Evolutionary conservation across 2,888 invertebrate genomes (phyloP), one percentile per base, ranked within the genome.

Genomic region (Choristoneura rosaceana): DNA sequence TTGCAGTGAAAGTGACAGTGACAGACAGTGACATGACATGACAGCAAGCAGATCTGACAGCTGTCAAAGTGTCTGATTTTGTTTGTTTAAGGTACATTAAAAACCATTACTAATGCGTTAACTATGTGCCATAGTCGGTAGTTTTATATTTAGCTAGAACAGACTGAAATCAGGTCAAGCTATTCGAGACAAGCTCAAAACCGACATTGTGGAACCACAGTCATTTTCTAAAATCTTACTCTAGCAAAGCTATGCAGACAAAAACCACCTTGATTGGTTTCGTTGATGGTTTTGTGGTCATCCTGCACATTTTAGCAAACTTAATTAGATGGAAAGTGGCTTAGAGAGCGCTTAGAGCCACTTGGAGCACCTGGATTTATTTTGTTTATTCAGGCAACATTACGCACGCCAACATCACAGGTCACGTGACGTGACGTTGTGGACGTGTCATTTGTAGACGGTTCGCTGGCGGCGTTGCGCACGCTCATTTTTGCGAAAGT

Each of bases 341-440:
- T 38, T 7, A 4, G 5, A 47, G 12, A n/a, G n/a, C n/a, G 25
- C 25, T 25, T 25, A 25, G 25, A 25, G 25, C 25, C 25, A 25
- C 2, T 25, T 25, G 25, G 25, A 25, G 25, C 25, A 25, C n/a
- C 5, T 52, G 7, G 7, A 9, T 52, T 52, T 52, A 17, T 9
- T 64, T 69, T 73, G 68, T 43, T 38, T 8, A 55, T 55, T 47
- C 38, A 14, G 84, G 91, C 84, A 92, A 90, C 91, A 89, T 87
- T 87, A 80, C 79, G 82, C 86, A 91, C 92, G 93, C 95, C 96
- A 95, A 95, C 96, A 95, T 96, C 96, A 96, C 95, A 95, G 95
- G 95, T 96, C 96, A 96, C 95, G 95, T 96, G 96, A 96, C 95
- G 84, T 94, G 94, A 94, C 94, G 94, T 94, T 94, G 94, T 92